These are phyloP conservation scores for Paramormyrops kingsleyae DNA, from an alignment of 2,113 vertebrate genomes.

Conservation along the genomic window DNA sequence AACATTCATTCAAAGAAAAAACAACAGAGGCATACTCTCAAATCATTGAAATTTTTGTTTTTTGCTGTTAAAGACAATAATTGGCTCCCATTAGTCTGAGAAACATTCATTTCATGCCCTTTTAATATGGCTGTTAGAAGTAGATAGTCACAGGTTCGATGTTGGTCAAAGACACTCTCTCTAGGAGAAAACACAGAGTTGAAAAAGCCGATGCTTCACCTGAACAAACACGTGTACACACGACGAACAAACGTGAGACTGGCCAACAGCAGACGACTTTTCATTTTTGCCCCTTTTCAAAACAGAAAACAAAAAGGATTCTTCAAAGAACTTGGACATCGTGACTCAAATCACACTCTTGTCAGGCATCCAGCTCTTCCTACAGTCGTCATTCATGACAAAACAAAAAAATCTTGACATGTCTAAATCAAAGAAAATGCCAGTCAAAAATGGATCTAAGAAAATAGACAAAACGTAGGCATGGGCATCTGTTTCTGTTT, in stretches of 20 bases:
- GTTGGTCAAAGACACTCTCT: neutral
- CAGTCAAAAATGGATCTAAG: conserved; percentile 27
- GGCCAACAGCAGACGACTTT: neutral
- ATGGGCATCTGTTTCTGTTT: conserved; percentile 34
- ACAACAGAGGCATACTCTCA: neutral
- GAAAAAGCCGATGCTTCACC: neutral
- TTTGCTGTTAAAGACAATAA: neutral
- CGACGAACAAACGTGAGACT: neutral
- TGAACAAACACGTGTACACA: neutral
- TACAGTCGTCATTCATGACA: neutral
- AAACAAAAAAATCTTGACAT: neutral
- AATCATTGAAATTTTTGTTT: neutral
- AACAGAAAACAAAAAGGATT: neutral
- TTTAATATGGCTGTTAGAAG: neutral
- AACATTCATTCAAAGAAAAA: neutral
- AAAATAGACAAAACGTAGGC: conserved; percentile 13
- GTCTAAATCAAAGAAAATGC: conserved; percentile 34
- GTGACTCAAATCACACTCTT: conserved; percentile 3
- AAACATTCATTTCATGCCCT: neutral
- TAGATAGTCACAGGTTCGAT: neutral
- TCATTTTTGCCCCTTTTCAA: neutral
- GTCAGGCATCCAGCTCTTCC: neutral
- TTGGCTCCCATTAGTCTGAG: neutral
- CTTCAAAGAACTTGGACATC: neutral
- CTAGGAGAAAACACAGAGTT: neutral